Conservation (phyloP, 2,888 invertebrate species). For the Nebria brevicollis region DNA sequence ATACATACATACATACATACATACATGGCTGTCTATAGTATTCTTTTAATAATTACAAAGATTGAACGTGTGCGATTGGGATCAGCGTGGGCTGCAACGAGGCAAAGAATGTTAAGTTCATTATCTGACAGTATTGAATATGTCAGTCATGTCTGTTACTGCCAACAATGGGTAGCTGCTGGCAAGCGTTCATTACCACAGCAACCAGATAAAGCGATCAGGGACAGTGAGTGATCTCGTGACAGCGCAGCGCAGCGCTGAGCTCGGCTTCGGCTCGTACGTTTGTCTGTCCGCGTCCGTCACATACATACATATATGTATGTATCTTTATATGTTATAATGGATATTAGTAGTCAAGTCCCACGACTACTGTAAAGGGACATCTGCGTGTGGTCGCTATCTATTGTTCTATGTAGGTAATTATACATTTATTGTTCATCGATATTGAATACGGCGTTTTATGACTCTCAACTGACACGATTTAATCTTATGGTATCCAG, state of each 20-base stretch:
- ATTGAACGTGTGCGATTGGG: constrained; percentile 19
- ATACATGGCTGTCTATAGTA: not conserved
- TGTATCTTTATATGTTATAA: not conserved
- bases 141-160: constrained; percentile 43
- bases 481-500: not conserved
- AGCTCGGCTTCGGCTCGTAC: constrained; percentile 6
- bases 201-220: constrained; percentile 45
- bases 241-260: constrained; percentile 23
- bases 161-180: constrained; percentile 39
- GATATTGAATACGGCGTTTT: not conserved
- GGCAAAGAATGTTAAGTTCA: constrained; percentile 45
- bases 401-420: not conserved
- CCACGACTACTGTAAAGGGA: not conserved
- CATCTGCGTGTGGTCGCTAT: not conserved
- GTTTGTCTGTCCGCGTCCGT: not conserved
- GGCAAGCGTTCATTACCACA: constrained; percentile 42
- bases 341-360: not conserved
- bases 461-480: not conserved
- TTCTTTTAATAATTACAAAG: constrained; percentile 12
- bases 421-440: not conserved
- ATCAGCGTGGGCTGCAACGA: constrained; percentile 26
- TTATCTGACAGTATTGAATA: constrained; percentile 47
- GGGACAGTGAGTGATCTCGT: constrained; percentile 46
- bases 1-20: not conserved
- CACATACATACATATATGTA: not conserved